Evolutionary conservation across 2,888 invertebrate genomes (phyloP), one percentile per base, ranked within the genome.

Genomic region (Achlya flavicornis): DNA sequence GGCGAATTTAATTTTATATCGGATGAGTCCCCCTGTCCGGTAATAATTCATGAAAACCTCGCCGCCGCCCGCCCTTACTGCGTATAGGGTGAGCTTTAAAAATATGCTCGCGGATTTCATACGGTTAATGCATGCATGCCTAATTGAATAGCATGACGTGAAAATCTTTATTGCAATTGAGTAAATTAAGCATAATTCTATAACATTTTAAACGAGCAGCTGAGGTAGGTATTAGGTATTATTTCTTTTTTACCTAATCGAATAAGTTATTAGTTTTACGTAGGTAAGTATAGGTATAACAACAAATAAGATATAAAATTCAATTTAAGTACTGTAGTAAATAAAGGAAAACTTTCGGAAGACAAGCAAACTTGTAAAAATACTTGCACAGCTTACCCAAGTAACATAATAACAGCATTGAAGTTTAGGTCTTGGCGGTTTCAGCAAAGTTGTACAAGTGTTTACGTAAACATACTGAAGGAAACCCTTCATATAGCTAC

Each of bases 1-100:
- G 83, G 78, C 78, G 78, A 88, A 87, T 89, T 89, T 85, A 87
- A 91, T 90, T 89, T 88, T 86, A 89, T 86, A 84, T 78, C 75
- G 84, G 79, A 16, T 53, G 16, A 10, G n/a, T 53, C 53, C 53
- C 53, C 80, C 84, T 84, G 86, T 73, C 66, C 72, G 76, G 79
- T 77, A 84, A 88, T 88, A 86, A 87, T 86, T 89, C 85, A 89
- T 87, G 80, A 74, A 81, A 80, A 85, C 60, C 60, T 16, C 60
- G 12, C 7, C 35, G 80, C 78, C 59, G 72, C 70, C 77, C 19
- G 41, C 41, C 11, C 26, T 4, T 41, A 19, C 71, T 71, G 70
- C 69, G 72, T 69, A 69, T 65, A 19, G 53, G 19, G 10, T 19
- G 19, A 53, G 19, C 53, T 53, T n/a, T 53, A 1, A 53, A 53